Evolutionary conservation across 2,888 invertebrate species (phyloP), one percentile per base, ranked within the genome.

Genomic region (Euclidia mi): DNA sequence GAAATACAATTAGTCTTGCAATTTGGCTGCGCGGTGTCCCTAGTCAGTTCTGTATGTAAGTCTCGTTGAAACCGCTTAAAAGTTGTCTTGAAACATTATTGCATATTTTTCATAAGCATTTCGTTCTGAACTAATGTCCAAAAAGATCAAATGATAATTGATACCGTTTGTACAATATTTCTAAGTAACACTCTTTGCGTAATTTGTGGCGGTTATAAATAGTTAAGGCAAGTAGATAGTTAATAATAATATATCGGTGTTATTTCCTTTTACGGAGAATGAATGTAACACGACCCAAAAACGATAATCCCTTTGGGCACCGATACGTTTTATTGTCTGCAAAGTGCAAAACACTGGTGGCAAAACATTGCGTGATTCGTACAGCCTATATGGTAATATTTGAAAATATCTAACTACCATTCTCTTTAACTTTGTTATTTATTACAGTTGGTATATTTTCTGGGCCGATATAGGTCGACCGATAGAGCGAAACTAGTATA

Each of bases 221-320:
- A 40, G 55, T 34, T 20, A 38, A 15, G 45, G 14, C 18, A 17
- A 11, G 18, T n/a, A n/a, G 34, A 14, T 12, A 7, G 46, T 31
- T 35, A 32, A 18, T 32, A 43, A 53, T 44, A 31, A 44, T 43
- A 34, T 51, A 52, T 57, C 46, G 37, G 12, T 66, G 52, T 59
- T 70, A 70, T 70, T 70, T 66, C 71, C 70, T 63, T 70, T 57
- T 57, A 63, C 25, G 57, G 32, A 35, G 17, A 50, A 25, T 55
- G 11, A 35, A 34, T 32, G 49, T 49, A 31, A 40, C 34, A 31
- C 46, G 49, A 45, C 63, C 57, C 56, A 35, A 59, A 57, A 60
- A 29, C 44, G 46, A 55, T 6, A 18, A 52, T 41, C 62, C 61
- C 48, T 29, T 32, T 31, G 45, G 70, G 57, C 44, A 48, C 35